Percentiles rank a stretch among this genome's conserved stretches.
Evolutionary conservation across 1,140 invertebrate genomes (phyloP).

Genomic region (Calliphora vicina): DNA sequence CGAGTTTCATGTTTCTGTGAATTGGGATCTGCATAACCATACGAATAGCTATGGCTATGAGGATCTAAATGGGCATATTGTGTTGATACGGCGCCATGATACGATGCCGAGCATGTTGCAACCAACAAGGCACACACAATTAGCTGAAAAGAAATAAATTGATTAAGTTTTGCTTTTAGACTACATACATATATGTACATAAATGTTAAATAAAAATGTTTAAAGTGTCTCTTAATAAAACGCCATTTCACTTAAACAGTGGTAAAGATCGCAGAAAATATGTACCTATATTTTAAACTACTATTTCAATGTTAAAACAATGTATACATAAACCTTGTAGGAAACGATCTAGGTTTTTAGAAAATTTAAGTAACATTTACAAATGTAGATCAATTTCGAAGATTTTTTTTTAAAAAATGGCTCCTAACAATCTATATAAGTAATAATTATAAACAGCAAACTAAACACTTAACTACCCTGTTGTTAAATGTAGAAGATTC

Average conservation of each 20-base stretch:
- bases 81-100: constrained; percentile 62
- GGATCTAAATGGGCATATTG: constrained; percentile 71
- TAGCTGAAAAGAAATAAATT: constrained; percentile 43
- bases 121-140: constrained; percentile 56
- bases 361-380: too few relatives aligned
- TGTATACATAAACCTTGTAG: too few relatives aligned
- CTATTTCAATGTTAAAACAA: too few relatives aligned
- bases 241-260: not conserved
- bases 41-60: constrained; percentile 69
- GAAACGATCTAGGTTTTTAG: too few relatives aligned
- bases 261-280: too few relatives aligned
- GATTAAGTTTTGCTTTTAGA: not conserved
- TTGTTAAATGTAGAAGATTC: too few relatives aligned
- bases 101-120: constrained; percentile 56
- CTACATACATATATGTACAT: not conserved
- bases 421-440: too few relatives aligned
- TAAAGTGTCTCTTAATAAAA: not conserved
- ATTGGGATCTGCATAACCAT: constrained; percentile 73
- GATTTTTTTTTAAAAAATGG: too few relatives aligned
- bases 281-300: too few relatives aligned
- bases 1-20: constrained; percentile 73
- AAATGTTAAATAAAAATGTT: not conserved
- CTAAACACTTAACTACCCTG: too few relatives aligned
- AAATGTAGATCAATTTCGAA: too few relatives aligned
- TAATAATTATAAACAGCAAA: too few relatives aligned